phyloP scores from a whole-genome alignment of 2,113 vertebrate genomes.

The Xenopus tropicalis region UCB_Xtro_10.0 CM004446.2:3696501-3697000 shows the following conservation, averaged over 20 bases:
- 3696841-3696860: conserved; percentile 21
- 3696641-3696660: background rate
- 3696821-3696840: conserved; percentile 47
- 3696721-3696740: conserved; percentile 10
- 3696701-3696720: conserved; percentile 11
- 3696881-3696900: conserved; percentile 40
- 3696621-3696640: conserved; percentile 4
- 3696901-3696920: conserved; percentile 54
- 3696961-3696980: background rate
- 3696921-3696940: background rate
- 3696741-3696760: conserved; percentile 32
- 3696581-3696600: conserved; percentile 32
- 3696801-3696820: conserved; percentile 14
- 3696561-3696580: conserved; percentile 16
- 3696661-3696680: conserved; percentile 9
- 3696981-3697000: no score
- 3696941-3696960: background rate
- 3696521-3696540: conserved; percentile 51
- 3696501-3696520: conserved; percentile 60
- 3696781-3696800: conserved; percentile 18
- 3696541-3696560: conserved; percentile 21
- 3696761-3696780: conserved; percentile 45
- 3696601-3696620: background rate
- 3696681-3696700: conserved; percentile 37
- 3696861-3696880: conserved; percentile 40